Evolutionary conservation across 1,140 invertebrate genomes (phyloP), one percentile per base, ranked within the genome.

Genomic region (Solen grandis): DNA sequence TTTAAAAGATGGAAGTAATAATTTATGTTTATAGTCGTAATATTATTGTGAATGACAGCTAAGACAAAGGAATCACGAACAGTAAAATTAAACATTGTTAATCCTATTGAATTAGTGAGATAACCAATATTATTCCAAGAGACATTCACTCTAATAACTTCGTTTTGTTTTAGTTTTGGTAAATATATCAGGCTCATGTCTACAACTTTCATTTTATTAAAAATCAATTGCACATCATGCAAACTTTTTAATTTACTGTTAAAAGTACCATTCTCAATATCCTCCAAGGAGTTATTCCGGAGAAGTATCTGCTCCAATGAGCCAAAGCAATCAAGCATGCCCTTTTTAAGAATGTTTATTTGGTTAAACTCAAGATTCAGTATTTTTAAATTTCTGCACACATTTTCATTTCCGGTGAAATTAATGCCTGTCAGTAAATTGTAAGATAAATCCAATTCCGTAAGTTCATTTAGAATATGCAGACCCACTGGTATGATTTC

Each of bases 181-280:
- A n/a, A 14, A 29, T 22, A 13, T 55, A 14, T 38, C 50, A 70
- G 68, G 19, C 25, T 36, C 13, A 55, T 70, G 29, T 70, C n/a
- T 4, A 13, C 8, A 5, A 70, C 14, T 27, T 70, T 8, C 0
- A 70, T 36, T 5, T 54, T n/a, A n/a, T 1, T 57, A 5, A 70
- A 31, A 4, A 2, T 22, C 19, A 10, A 25, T 31, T 31, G 31
- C 27, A 14, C 54, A 0, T 35, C 68, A 55, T 14, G n/a, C n/a
- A n/a, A n/a, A n/a, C n/a, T n/a, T n/a, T n/a, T n/a, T n/a, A n/a
- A n/a, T n/a, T n/a, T n/a, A n/a, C n/a, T n/a, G n/a, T n/a, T 55
- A 22, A 70, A 70, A 33, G 68, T 70, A 1, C 68, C 52, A 57
- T 70, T 70, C 22, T 57, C 29, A 36, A 70, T 57, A 36, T 16